A percentile compares a stretch with the other conserved stretches of the same genome.
Evolutionary conservation across 2,113 vertebrate species (phyloP).

Genomic region (Oryzias woworae): DNA sequence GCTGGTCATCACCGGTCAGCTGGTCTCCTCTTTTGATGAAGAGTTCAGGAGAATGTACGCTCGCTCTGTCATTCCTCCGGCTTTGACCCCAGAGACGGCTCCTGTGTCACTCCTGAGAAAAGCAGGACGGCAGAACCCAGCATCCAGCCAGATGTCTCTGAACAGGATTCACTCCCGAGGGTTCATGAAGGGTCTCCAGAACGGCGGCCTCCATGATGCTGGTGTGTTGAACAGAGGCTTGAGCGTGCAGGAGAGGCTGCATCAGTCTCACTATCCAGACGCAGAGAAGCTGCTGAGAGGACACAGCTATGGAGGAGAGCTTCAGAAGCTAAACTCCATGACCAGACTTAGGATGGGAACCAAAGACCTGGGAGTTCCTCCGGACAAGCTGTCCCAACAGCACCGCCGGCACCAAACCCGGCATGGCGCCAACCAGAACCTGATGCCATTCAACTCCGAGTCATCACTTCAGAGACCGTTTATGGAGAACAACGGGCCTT

Average conservation of each 20-base stretch:
- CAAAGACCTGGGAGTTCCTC: slow-evolving; percentile 53
- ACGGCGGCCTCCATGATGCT: slow-evolving; percentile 68
- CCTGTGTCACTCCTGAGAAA: slow-evolving; percentile 36
- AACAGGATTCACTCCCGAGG: slow-evolving; percentile 72
- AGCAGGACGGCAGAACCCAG: slow-evolving; percentile 72
- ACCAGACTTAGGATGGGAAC: slow-evolving; percentile 76
- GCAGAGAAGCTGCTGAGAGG: slow-evolving; percentile 81
- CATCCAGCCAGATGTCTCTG: slow-evolving; percentile 82
- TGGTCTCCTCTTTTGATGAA: slow-evolving; percentile 88
- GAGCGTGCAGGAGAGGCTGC: slow-evolving; percentile 80
- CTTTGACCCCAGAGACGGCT: slow-evolving; percentile 59
- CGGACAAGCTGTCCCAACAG: slow-evolving; percentile 44
- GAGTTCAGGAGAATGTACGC: slow-evolving; percentile 90
- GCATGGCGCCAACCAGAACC: slow-evolving; percentile 53
- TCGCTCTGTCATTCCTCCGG: slow-evolving; percentile 78
- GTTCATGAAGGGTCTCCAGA: slow-evolving; percentile 50
- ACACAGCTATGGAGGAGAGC: slow-evolving; percentile 87
- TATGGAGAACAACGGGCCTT: slow-evolving; percentile 68
- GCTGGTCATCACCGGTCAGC: slow-evolving; percentile 87
- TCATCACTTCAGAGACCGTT: slow-evolving; percentile 87
- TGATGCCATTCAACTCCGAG: slow-evolving; percentile 78
- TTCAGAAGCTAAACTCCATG: slow-evolving; percentile 80
- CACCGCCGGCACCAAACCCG: slow-evolving; percentile 44
- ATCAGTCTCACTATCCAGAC: slow-evolving; percentile 78
- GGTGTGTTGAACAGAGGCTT: slow-evolving; percentile 72